These are phyloP conservation scores for Gambusia yucatana DNA, from an alignment of 2,797 vertebrate genomes.

Conservation along the genomic window DNA sequence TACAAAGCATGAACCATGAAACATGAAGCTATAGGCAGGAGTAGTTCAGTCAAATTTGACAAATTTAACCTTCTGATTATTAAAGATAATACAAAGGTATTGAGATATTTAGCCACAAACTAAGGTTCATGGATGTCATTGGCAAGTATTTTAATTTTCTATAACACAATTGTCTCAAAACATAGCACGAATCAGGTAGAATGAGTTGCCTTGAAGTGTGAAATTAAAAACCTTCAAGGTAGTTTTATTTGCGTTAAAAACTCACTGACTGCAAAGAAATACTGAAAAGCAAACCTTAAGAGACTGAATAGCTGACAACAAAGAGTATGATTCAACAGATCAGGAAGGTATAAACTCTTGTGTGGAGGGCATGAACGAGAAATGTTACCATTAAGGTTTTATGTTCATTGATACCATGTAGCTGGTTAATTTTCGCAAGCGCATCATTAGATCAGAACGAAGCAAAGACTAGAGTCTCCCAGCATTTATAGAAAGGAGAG, in stretches of 20 bases:
- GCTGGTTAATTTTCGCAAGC: conserved; percentile 38
- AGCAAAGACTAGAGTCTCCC: conserved; percentile 37
- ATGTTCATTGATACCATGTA: conserved; percentile 34
- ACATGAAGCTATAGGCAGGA: neutral
- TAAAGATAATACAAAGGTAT: conserved; percentile 16
- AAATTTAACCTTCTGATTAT: neutral
- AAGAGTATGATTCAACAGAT: neutral
- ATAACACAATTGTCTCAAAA: conserved; percentile 7
- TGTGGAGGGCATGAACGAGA: conserved; percentile 10
- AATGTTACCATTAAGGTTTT: conserved; percentile 5
- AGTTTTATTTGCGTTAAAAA: conserved; percentile 19
- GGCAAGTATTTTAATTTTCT: neutral
- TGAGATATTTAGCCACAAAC: neutral
- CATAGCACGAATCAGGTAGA: neutral
- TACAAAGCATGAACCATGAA: neutral
- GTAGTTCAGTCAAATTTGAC: neutral
- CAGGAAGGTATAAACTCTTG: conserved; percentile 4
- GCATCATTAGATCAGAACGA: conserved; percentile 31
- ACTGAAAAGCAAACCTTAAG: conserved; percentile 1
- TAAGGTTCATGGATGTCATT: neutral
- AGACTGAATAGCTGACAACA: neutral
- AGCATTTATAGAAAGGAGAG: conserved; percentile 45
- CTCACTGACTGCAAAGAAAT: conserved; percentile 21
- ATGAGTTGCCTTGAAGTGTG: conserved; percentile 16
- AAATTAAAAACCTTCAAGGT: conserved; percentile 13